phyloP scores from a whole-genome alignment of 1,140 invertebrate genomes.

The Platorchestia sp. region DNA sequence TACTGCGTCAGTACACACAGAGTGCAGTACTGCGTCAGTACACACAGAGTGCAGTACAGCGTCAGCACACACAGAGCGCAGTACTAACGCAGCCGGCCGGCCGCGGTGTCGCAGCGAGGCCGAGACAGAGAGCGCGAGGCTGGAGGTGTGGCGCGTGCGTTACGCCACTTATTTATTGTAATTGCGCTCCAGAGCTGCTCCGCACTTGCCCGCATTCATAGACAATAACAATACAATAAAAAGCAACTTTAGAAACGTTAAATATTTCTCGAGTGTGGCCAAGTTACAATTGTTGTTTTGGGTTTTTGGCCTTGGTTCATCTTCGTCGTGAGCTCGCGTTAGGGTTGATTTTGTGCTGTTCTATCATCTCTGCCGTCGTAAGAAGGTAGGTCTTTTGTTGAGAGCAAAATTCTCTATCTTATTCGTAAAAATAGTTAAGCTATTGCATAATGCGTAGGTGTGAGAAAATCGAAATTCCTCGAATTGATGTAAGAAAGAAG shows the following conservation, averaged over 20 bases:
- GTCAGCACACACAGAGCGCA: neutral
- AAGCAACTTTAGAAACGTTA: constrained; percentile 12
- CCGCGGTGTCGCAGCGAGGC: neutral
- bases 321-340: neutral
- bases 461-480: neutral
- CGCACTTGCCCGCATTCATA: constrained; percentile 8
- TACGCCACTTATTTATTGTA: constrained; percentile 16
- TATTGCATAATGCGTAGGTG: neutral
- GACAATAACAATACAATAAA: constrained; percentile 44
- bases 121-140: too few species aligned
- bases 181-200: neutral
- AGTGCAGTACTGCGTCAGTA: neutral
- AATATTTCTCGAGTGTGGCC: neutral
- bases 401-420: neutral
- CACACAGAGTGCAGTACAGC: neutral
- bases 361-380: neutral
- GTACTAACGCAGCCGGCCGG: neutral
- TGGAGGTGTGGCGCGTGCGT: neutral
- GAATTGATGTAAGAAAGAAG: neutral
- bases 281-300: constrained; percentile 44
- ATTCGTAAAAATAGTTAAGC: neutral
- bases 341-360: neutral
- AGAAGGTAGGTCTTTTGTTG: neutral
- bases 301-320: neutral
- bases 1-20: neutral